Evolutionary conservation across 1,140 invertebrate species (phyloP).

Genomic region (Hetaerina americana): DNA sequence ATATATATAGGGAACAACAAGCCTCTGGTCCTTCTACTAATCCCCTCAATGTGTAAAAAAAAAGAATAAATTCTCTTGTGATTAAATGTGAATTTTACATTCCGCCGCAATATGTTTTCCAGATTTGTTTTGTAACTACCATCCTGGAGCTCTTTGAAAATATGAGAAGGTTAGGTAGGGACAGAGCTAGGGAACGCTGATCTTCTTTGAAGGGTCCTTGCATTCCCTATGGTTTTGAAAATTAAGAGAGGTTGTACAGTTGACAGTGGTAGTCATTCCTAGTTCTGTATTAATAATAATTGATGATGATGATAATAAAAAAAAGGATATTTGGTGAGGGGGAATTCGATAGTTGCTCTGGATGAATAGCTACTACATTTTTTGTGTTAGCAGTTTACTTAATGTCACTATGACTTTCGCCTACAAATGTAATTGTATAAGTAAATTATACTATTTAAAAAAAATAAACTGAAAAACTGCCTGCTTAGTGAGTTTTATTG

Average conservation of each 20-base stretch:
- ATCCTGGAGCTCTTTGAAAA: background rate
- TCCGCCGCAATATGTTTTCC: background rate
- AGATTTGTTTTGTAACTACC: background rate
- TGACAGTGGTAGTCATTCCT: background rate
- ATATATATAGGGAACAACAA: background rate
- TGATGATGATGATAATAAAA: too few relatives aligned
- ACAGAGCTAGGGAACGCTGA: too few relatives aligned
- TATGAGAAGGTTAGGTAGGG: background rate
- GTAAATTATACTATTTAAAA: constrained; percentile 1
- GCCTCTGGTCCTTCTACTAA: background rate
- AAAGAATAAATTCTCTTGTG: background rate
- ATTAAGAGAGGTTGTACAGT: background rate
- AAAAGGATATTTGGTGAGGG: background rate
- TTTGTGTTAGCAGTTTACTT: background rate
- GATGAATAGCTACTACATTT: background rate
- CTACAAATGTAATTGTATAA: background rate
- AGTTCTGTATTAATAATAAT: background rate
- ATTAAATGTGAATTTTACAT: background rate
- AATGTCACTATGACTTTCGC: background rate
- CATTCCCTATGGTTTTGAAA: background rate
- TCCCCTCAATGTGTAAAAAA: background rate
- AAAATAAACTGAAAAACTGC: background rate
- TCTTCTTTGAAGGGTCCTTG: background rate
- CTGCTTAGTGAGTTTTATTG: background rate
- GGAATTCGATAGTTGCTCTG: background rate